Base-by-base conservation (phyloP, 2,797 vertebrate genomes). In the Lacerta viridis region DNA sequence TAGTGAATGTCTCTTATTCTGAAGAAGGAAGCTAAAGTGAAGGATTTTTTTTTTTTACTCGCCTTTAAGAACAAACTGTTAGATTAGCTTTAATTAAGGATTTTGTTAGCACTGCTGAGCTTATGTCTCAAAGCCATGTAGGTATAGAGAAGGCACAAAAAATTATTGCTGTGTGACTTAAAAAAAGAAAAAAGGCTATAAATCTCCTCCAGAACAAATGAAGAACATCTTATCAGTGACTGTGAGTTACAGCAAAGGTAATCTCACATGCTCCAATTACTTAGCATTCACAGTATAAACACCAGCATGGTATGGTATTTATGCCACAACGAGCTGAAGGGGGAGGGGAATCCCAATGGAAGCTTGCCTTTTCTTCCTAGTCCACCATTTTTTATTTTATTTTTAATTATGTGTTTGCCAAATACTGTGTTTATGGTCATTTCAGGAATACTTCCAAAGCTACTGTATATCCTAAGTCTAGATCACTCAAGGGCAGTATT, bases 161-260 rank as follows among this genome's bases (percentile, higher is more conserved):
- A 72, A 87, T 88, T 91, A 88, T 27, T 88, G 93, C 85, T 72
- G 84, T 71, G 1, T 89, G 91, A 92, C 78, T 93, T 82, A 13
- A 1, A 13, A 91, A 39, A 20, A 5, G 78, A n/a, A 87, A 89
- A 86, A 71, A 59, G 69, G 46, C 86, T 89, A 77, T 86, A 71
- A 33, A 74, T 83, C 84, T 50, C 77, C 88, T 80, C 82, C 55
- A 11, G n/a, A 75, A 80, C 33, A 74, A 90, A 75, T 90, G 76
- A 88, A 90, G 87, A 66, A 81, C 66, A 79, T 86, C 41, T 92
- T 80, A 88, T 50, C 46, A 76, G 83, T 61, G 29, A 43, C 41
- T 88, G 64, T 46, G 77, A 77, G 8, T 86, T 84, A 50, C 84
- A 81, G 39, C 64, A 27, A 59, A 20, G 55, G 74, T 68, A 84